phyloP scores from a whole-genome alignment of 2,113 vertebrate species.

The Actinemys pallida region DNA sequence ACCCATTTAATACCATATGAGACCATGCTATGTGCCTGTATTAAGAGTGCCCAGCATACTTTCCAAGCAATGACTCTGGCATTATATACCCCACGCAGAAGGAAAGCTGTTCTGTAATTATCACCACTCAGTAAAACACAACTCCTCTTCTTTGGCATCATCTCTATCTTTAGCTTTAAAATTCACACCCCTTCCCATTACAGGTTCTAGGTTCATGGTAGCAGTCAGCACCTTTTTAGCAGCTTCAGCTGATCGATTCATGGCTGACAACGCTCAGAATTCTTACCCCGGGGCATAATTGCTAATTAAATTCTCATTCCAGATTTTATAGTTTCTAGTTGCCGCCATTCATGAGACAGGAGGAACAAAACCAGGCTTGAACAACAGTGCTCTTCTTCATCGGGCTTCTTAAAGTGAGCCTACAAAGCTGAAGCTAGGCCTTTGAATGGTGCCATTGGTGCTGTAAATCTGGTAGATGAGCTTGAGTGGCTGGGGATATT shows the following conservation, averaged over 20 bases:
- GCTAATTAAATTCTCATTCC: background rate
- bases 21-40: background rate
- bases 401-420: background rate
- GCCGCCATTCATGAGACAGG: background rate
- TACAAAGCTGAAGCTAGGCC: background rate
- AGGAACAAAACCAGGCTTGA: background rate
- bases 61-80: background rate
- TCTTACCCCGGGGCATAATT: background rate
- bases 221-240: background rate
- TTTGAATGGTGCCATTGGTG: background rate
- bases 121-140: background rate
- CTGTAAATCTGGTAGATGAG: background rate
- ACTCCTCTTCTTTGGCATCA: background rate
- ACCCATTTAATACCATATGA: background rate
- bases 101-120: background rate
- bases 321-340: slow-evolving; percentile 7
- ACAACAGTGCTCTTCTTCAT: background rate
- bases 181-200: background rate
- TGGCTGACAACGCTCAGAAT: background rate
- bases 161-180: background rate
- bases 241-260: slow-evolving; percentile 29
- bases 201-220: background rate
- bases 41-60: background rate
- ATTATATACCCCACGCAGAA: background rate
- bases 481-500: background rate